Evolutionary conservation across 2,888 invertebrate species (phyloP).

Genomic region (Thera obeliscata): DNA sequence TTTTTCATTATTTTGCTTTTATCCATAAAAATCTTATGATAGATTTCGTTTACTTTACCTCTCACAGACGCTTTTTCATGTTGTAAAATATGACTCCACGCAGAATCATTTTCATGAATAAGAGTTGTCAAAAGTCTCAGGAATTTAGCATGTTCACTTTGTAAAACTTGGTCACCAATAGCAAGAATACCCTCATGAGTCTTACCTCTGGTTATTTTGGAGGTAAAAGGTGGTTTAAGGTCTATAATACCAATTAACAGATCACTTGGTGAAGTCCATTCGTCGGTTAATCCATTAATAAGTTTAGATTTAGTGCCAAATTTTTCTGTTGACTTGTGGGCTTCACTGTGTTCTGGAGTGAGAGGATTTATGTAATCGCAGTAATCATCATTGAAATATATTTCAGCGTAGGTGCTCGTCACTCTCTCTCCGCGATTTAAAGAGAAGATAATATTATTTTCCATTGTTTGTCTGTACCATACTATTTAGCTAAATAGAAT

Average conservation of each 20-base stretch:
- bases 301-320: constrained; percentile 12
- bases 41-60: constrained; percentile 59
- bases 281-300: constrained; percentile 21
- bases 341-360: constrained; percentile 20
- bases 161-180: constrained; percentile 66
- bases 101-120: constrained; percentile 64
- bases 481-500: not conserved
- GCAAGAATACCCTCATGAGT: constrained; percentile 73
- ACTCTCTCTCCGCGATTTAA: constrained; percentile 56
- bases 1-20: constrained; percentile 66
- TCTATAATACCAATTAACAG: constrained; percentile 66
- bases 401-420: constrained; percentile 69
- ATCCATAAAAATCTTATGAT: constrained; percentile 56
- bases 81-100: constrained; percentile 66
- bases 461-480: constrained; percentile 44
- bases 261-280: constrained; percentile 77
- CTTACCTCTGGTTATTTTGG: constrained; percentile 72
- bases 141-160: constrained; percentile 58
- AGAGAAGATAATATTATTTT: constrained; percentile 52
- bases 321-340: constrained; percentile 1
- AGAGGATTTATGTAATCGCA: constrained; percentile 45
- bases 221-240: constrained; percentile 73
- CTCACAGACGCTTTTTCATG: constrained; percentile 58
- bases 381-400: constrained; percentile 60
- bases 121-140: constrained; percentile 49